Percentiles rank a stretch among this genome's conserved stretches.
Evolutionary conservation across 2,113 vertebrate genomes (phyloP).

Genomic region (Microcebus jonahi): DNA sequence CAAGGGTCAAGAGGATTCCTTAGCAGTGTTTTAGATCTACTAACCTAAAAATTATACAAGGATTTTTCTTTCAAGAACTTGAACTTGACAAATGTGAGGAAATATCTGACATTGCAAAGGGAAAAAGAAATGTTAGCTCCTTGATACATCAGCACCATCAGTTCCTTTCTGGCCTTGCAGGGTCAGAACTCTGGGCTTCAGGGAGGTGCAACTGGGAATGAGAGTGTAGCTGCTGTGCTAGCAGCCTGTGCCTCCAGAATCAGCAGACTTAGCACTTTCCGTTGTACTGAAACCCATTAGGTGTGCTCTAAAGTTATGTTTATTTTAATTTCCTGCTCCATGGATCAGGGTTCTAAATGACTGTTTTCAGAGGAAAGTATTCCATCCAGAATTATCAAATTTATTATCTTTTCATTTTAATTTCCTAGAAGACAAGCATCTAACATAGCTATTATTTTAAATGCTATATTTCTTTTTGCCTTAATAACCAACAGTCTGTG

Average conservation of each 20-base stretch:
- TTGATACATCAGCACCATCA: constrained; percentile 43
- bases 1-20: constrained; percentile 47
- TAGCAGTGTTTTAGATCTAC: constrained; percentile 71
- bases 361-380: neutral
- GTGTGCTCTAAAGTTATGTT: constrained; percentile 49
- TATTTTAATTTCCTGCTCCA: constrained; percentile 55
- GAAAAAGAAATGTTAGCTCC: constrained; percentile 71
- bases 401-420: constrained; percentile 47
- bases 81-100: constrained; percentile 75
- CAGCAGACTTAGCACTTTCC: constrained; percentile 65
- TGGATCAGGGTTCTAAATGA: constrained; percentile 52
- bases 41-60: constrained; percentile 68
- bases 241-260: constrained; percentile 61
- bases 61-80: constrained; percentile 76
- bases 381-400: constrained; percentile 19
- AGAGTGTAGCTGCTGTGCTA: constrained; percentile 57
- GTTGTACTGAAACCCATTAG: constrained; percentile 41
- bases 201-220: neutral
- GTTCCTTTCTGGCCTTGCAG: constrained; percentile 59
- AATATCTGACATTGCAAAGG: constrained; percentile 75
- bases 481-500: neutral
- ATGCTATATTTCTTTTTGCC: neutral
- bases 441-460: constrained; percentile 28
- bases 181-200: constrained; percentile 50
- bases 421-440: neutral